These are phyloP conservation scores for Nibea coibor DNA, from an alignment of 2,113 vertebrate species.

Conservation along the genomic window DNA sequence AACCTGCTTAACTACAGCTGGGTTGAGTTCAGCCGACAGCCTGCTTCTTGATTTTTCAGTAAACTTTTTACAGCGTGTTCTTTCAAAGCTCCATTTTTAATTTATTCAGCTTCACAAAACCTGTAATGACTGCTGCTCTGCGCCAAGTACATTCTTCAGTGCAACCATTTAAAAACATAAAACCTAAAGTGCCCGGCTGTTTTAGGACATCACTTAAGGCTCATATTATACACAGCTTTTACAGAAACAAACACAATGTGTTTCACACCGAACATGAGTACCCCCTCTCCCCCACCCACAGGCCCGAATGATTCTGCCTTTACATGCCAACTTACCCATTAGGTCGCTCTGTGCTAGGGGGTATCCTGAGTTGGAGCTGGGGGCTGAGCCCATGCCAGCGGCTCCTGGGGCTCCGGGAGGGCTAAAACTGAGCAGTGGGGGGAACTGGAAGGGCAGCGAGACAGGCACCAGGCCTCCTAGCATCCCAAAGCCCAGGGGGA, in stretches of 20 bases:
- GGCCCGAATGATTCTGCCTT: neutral
- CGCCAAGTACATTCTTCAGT: too few species aligned
- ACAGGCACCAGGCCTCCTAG: conserved; percentile 96
- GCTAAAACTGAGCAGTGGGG: conserved; percentile 92
- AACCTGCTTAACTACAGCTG: too few species aligned
- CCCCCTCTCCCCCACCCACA: rapidly evolving
- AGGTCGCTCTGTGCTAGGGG: conserved; percentile 83
- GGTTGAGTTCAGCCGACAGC: too few species aligned
- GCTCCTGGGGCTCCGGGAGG: conserved; percentile 82
- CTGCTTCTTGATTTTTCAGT: neutral
- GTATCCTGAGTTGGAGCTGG: conserved; percentile 84
- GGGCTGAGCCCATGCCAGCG: conserved; percentile 69
- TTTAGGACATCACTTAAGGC: too few species aligned
- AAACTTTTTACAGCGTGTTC: too few species aligned
- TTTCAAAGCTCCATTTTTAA: too few species aligned
- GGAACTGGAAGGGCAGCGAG: conserved; percentile 98
- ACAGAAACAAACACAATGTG: neutral
- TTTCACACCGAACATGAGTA: neutral
- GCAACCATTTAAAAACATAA: too few species aligned
- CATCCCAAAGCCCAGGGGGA: conserved; percentile 97
- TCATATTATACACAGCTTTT: too few species aligned
- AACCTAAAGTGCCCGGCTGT: too few species aligned
- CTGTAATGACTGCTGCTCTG: neutral
- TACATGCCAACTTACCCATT: conserved; percentile 67
- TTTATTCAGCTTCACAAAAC: neutral